These are phyloP conservation scores for Pocillopora meandrina DNA, from an alignment of 92 coral and sea anemone species.

Conservation along the genomic window DNA sequence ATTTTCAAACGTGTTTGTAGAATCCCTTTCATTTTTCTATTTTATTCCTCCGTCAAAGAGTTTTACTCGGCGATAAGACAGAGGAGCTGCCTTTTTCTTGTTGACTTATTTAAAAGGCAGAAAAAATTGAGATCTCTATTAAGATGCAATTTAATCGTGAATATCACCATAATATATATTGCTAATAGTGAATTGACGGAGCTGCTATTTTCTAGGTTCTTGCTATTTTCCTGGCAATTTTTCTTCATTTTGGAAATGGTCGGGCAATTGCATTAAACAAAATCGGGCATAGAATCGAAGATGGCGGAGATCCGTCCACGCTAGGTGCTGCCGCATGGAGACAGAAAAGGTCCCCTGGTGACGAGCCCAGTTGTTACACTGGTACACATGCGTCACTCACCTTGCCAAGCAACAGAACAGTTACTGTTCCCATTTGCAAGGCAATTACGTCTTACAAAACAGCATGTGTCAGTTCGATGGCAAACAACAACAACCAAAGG, in stretches of 20 bases:
- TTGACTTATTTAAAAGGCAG: no score
- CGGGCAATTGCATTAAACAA: not conserved
- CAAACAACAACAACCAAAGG: not conserved
- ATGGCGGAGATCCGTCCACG: not conserved
- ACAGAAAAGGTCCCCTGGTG: not conserved
- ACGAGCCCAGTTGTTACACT: constrained; percentile 5
- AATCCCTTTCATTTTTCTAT: no score
- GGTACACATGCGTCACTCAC: no score
- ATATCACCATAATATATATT: no score
- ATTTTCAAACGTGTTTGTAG: no score
- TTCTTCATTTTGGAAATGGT: not conserved
- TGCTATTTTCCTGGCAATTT: not conserved
- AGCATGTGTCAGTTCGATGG: not conserved
- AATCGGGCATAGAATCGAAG: no score
- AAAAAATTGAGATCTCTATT: no score
- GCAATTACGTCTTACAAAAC: not conserved
- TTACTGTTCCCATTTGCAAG: not conserved
- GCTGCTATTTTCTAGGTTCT: not conserved
- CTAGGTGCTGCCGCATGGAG: not conserved
- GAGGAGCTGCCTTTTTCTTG: no score
- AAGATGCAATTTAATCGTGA: no score
- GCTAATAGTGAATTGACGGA: not conserved
- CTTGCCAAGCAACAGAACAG: not conserved
- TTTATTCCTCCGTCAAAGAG: no score
- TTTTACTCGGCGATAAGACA: no score